These are phyloP conservation scores for Cantharis rufa DNA, from an alignment of 2,888 invertebrate genomes.

Conservation along the genomic window DNA sequence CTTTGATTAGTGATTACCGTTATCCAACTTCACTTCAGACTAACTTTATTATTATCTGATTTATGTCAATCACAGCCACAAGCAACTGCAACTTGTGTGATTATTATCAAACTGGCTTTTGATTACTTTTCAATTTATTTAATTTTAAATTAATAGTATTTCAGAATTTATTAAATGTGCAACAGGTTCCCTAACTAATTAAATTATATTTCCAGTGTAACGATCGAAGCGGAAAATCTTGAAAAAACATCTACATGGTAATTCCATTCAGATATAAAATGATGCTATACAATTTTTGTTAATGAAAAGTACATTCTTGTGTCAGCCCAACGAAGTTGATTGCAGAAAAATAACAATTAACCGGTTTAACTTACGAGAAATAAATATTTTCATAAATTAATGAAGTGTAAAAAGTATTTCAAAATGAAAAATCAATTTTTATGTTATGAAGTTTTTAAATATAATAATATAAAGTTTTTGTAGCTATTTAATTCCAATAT, in stretches of 20 bases:
- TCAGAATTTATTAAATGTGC: neutral
- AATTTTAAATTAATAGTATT: slow-evolving; percentile 9
- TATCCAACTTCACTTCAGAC: slow-evolving; percentile 27
- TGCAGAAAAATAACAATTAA: neutral
- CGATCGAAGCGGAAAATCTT: neutral
- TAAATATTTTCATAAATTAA: no score
- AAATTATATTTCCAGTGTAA: neutral
- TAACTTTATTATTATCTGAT: slow-evolving; percentile 26
- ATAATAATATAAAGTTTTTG: no score
- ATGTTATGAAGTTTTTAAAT: no score
- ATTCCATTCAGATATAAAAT: neutral
- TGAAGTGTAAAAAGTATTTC: no score
- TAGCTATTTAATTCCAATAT: no score
- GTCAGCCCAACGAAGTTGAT: neutral
- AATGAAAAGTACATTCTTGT: neutral
- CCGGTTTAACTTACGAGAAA: neutral
- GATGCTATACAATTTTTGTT: neutral
- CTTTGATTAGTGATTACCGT: slow-evolving; percentile 27
- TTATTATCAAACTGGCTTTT: slow-evolving; percentile 20
- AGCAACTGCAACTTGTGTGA: slow-evolving; percentile 13
- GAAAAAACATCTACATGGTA: neutral
- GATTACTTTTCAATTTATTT: slow-evolving; percentile 21
- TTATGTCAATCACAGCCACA: slow-evolving; percentile 21
- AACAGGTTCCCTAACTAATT: neutral
- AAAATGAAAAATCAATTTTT: no score